Conservation (phyloP, 2,797 vertebrate genomes). For the Psittacula derbiana region DNA sequence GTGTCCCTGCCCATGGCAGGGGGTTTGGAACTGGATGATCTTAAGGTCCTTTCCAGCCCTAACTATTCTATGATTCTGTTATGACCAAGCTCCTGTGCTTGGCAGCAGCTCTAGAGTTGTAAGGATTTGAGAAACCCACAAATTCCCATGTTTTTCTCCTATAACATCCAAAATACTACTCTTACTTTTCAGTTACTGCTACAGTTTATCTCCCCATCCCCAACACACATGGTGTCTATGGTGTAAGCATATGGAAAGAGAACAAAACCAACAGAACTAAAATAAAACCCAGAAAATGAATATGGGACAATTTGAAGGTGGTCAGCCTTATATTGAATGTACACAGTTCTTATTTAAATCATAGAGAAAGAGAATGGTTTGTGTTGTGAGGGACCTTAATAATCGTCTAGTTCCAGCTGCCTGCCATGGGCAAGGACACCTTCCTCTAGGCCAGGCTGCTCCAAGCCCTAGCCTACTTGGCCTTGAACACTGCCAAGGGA, state of each 20-base stretch:
- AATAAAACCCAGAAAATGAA: neutral
- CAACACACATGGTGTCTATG: accelerated
- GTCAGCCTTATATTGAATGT: neutral
- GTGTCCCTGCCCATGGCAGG: too few relatives aligned
- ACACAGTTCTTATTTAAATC: neutral
- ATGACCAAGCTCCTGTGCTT: neutral
- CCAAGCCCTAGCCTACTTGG: neutral
- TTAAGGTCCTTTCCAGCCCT: too few relatives aligned
- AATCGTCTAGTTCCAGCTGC: neutral
- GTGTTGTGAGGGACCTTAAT: neutral
- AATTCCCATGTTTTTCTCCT: neutral
- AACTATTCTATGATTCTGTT: neutral
- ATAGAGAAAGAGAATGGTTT: neutral
- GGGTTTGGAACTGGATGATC: too few relatives aligned
- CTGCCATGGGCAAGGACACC: neutral
- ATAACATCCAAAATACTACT: neutral
- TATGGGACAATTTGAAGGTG: neutral
- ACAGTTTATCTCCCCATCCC: neutral
- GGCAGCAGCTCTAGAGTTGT: neutral
- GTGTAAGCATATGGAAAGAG: neutral
- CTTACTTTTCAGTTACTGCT: neutral
- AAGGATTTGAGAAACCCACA: neutral
- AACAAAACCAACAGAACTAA: neutral
- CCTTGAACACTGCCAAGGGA: neutral
- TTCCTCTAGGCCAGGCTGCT: neutral